Evolutionary conservation across 1,140 invertebrate genomes (phyloP), one percentile per base, ranked within the genome.

Genomic region (Stenopsyche tienmushanensis): DNA sequence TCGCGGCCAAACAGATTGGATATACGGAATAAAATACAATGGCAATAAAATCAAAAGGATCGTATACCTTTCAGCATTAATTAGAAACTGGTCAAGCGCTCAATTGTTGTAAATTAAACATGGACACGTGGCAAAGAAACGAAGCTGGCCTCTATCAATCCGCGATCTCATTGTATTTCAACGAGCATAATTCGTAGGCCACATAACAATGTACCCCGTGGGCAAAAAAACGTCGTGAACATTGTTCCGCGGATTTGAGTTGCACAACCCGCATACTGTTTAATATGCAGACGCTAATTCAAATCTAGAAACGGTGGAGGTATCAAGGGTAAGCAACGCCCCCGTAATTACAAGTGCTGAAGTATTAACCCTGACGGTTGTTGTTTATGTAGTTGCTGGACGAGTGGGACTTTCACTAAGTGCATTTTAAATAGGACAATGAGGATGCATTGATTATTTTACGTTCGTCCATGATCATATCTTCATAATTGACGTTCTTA

Each of bases 221-320:
- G 65, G 57, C 65, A 24, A 50, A 34, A 23, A 20, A 63, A n/a
- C n/a, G n/a, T n/a, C n/a, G n/a, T n/a, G n/a, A n/a, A n/a, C n/a
- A n/a, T n/a, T n/a, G n/a, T n/a, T n/a, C n/a, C 42, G 50, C 39
- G 41, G 65, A n/a, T 29, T n/a, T 29, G 59, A 42, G 52, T 67
- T 67, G 52, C 47, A 57, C 59, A 67, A 67, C 65, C 65, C 59
- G 65, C 60, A 67, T 67, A 57, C 52, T 64, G 62, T 57, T 68
- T 60, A 34, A 64, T 62, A 63, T 62, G 57, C 66, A 64, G 53
- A 45, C 55, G 62, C 47, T 58, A 65, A 65, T 41, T 68, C 66
- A 34, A 13, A 34, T n/a, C n/a, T n/a, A n/a, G 53, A 63, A 60
- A 68, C 55, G 41, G 55, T 65, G 57, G 52, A 62, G 60, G 58